Conservation (phyloP, 2,113 vertebrate genomes). For the Oryzias melastigma region DNA sequence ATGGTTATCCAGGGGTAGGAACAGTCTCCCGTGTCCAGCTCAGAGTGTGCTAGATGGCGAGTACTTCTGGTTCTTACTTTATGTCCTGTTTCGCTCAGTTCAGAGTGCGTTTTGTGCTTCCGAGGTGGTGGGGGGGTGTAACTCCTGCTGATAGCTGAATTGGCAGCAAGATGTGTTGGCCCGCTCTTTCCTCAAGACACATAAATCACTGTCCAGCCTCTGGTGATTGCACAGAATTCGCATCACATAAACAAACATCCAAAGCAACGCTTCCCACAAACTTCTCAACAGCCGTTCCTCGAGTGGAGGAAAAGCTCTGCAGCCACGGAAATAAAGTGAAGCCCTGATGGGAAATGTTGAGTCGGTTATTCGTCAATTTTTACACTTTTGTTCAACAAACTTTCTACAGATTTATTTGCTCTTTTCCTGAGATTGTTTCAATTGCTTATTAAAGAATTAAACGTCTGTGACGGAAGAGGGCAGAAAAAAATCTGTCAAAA, state of each 20-base stretch:
- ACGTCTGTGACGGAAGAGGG: too few species aligned
- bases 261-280: slow-evolving; percentile 3
- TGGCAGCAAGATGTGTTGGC: slow-evolving; percentile 39
- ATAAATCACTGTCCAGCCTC: slow-evolving; percentile 42
- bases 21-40: neutral
- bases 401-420: too few species aligned
- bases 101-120: slow-evolving; percentile 38
- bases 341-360: too few species aligned
- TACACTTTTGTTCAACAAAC: too few species aligned
- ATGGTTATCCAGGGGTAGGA: neutral
- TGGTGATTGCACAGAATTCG: slow-evolving; percentile 15
- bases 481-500: too few species aligned
- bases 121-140: slow-evolving; percentile 23
- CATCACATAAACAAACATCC: slow-evolving; percentile 16
- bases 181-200: slow-evolving; percentile 12
- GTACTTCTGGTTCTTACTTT: slow-evolving; percentile 30
- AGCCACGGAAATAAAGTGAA: too few species aligned
- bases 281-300: too few species aligned
- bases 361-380: too few species aligned
- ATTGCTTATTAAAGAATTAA: too few species aligned
- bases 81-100: slow-evolving; percentile 30
- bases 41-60: slow-evolving; percentile 2
- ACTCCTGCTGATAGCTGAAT: slow-evolving; percentile 44
- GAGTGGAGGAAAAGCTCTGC: too few species aligned
- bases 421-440: too few species aligned